These are phyloP conservation scores for Melipona beecheii DNA, from an alignment of 2,888 invertebrate genomes.

Conservation along the genomic window DNA sequence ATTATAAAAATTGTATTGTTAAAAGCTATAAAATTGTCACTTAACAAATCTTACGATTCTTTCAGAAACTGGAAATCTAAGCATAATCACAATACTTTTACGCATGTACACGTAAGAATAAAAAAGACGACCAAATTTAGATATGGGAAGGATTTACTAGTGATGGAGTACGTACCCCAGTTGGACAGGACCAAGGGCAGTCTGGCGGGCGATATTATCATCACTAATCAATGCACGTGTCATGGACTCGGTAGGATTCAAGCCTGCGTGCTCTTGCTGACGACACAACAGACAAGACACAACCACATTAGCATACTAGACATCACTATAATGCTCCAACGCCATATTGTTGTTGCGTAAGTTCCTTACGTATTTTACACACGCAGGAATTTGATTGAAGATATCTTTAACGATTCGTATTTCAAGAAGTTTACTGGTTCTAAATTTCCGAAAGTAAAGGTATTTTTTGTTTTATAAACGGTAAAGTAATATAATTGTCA, in stretches of 20 bases:
- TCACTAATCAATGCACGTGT: conserved; percentile 97
- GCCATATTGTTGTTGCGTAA: conserved; percentile 76
- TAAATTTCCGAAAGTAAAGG: too few relatives aligned
- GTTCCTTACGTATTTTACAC: conserved; percentile 54
- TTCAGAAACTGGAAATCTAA: background rate
- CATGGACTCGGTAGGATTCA: conserved; percentile 97
- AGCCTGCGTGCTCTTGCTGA: conserved; percentile 94
- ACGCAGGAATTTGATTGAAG: conserved; percentile 66
- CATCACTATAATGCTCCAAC: conserved; percentile 80
- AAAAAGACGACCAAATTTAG: too few relatives aligned
- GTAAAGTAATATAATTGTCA: background rate
- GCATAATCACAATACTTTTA: background rate
- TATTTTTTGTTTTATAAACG: background rate
- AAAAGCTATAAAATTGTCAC: background rate
- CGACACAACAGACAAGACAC: conserved; percentile 88
- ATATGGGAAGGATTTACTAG: conserved; percentile 73
- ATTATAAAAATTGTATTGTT: too few relatives aligned
- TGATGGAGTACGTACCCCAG: conserved; percentile 93
- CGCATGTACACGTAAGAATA: too few relatives aligned
- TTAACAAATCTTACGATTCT: background rate
- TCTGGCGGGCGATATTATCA: conserved; percentile 93
- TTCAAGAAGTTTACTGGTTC: background rate
- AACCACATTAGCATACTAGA: conserved; percentile 85
- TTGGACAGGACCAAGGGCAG: conserved; percentile 95
- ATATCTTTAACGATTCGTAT: conserved; percentile 63